These are phyloP conservation scores for Ceratitis capitata DNA, from an alignment of 1,140 invertebrate genomes.

Conservation along the genomic window DNA sequence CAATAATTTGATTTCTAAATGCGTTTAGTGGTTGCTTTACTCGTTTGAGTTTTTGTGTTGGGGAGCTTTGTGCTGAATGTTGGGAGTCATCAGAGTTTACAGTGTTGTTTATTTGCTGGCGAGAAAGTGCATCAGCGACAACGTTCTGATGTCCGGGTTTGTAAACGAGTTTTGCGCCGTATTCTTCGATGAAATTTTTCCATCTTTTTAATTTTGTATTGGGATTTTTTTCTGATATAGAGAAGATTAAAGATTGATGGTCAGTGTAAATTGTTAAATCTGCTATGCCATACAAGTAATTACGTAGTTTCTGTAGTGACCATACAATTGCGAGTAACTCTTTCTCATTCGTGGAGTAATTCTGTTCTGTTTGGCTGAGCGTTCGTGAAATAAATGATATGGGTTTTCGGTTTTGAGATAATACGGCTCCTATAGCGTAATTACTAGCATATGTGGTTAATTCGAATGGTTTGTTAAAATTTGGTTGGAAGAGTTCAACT, in stretches of 20 bases:
- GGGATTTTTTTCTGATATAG: slow-evolving; percentile 46
- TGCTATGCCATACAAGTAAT: background rate
- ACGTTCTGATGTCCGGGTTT: background rate
- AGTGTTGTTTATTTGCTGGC: too few species aligned
- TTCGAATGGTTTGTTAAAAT: slow-evolving; percentile 54
- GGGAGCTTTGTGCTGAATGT: too few species aligned
- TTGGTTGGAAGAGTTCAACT: slow-evolving; percentile 58
- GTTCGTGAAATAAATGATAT: slow-evolving; percentile 47
- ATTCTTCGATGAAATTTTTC: slow-evolving; percentile 66
- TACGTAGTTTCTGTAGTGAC: slow-evolving; percentile 5
- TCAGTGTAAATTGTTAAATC: slow-evolving; percentile 67
- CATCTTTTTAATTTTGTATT: slow-evolving; percentile 65
- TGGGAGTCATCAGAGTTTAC: too few species aligned
- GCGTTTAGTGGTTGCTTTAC: too few species aligned
- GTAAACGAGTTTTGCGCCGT: background rate
- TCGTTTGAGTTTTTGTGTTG: too few species aligned
- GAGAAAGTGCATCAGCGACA: background rate
- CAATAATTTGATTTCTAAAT: too few species aligned
- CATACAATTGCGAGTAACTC: slow-evolving; percentile 38
- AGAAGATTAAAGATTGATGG: slow-evolving; percentile 66
- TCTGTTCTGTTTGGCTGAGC: slow-evolving; percentile 52
- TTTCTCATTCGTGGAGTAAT: slow-evolving; percentile 63
- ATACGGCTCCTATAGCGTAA: slow-evolving; percentile 53
- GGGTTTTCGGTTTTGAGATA: slow-evolving; percentile 51
- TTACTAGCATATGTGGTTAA: slow-evolving; percentile 59